Percentiles rank a stretch among this genome's conserved stretches.
These are phyloP conservation scores for Ammodytes marinus DNA, from an alignment of 2,113 vertebrate species.

Conservation along the genomic window DNA sequence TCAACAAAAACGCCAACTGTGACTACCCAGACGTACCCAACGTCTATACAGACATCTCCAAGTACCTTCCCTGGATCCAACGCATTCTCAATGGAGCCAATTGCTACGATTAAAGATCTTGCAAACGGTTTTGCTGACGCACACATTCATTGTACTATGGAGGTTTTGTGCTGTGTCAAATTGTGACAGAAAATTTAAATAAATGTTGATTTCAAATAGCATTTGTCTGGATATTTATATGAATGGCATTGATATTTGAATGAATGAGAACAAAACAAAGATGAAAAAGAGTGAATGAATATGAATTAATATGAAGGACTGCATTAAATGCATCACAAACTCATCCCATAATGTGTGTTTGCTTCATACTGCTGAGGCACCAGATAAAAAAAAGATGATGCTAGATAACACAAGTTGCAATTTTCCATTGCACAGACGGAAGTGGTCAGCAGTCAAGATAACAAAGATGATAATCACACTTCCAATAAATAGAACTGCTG, in stretches of 20 bases:
- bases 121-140: too few species aligned
- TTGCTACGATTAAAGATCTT: too few species aligned
- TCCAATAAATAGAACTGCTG: rapidly evolving
- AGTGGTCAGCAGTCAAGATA: background rate
- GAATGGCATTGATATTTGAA: background rate
- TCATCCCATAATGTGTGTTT: background rate
- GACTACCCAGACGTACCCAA: conserved; percentile 64
- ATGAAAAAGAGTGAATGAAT: background rate
- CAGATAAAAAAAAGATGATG: background rate
- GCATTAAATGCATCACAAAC: background rate
- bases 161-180: too few species aligned
- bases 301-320: background rate
- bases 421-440: too few species aligned
- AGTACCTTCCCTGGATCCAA: conserved; percentile 67
- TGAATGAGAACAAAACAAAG: background rate
- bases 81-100: background rate
- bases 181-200: too few species aligned
- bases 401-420: background rate
- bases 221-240: too few species aligned
- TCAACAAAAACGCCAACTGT: background rate
- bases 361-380: background rate
- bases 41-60: conserved; percentile 68
- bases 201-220: too few species aligned
- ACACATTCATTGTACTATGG: too few species aligned
- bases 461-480: background rate